Base-by-base conservation (phyloP, 2,113 vertebrate species). In the Chloropsis cyanopogon region DNA sequence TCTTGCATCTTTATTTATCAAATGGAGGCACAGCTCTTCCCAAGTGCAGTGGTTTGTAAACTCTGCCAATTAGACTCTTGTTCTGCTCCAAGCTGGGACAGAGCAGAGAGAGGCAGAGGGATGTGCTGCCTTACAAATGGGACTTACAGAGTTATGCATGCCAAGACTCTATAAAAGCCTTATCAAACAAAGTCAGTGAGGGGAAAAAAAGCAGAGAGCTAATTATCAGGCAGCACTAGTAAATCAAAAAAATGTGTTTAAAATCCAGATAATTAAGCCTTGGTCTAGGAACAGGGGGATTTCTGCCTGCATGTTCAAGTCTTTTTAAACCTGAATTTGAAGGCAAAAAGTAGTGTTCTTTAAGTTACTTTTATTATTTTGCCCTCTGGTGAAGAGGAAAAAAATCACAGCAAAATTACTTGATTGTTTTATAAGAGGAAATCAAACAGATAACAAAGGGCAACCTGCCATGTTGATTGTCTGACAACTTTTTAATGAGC, bases 111-210 rank as follows among this genome's bases (percentile, higher is more conserved):
- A 71, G 81, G 70, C 53, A 68, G 66, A 72, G 66, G 78, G 23
- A 84, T 54, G 80, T 63, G 53, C 81, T 86, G 89, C 82, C 80
- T 94, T 59, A 56, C 93, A 95, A 93, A 66, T 82, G 91, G 94
- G 82, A 82, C 85, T 90, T 44, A 59, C 56, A 81, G 93, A 95
- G 95, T 95, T 89, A 78, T 33, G 4, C 52, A 92, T 1, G 25
- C 73, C 91, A 92, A 71, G 90, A 53, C 75, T 92, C 79, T 47
- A 29, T 86, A 93, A 97, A 97, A 94, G 35, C 83, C 91, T 96
- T 97, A 97, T 94, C 94, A 92, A 87, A 92, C 88, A 94, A 94
- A 95, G 89, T 57, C 88, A 92, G 88, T 4, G n/a, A 95, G 64
- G 72, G 57, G 68, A 77, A 84, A 86, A 85, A 71, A 91, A 92